Evolutionary conservation across 1,140 invertebrate species (phyloP).

Genomic region (Cydia amplana): DNA sequence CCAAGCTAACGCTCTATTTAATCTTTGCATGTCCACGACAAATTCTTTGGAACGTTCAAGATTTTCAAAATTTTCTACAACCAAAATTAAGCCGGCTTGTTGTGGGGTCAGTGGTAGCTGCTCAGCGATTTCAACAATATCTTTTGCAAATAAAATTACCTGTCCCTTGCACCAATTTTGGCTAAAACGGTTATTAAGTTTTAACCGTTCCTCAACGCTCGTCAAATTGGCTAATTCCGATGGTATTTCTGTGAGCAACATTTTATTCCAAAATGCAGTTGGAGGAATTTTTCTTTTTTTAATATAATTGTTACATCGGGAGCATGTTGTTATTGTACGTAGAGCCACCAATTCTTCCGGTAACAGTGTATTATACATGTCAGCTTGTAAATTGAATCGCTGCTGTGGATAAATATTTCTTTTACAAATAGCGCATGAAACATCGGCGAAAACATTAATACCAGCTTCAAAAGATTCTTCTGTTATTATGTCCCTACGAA

Average conservation of each 20-base stretch:
- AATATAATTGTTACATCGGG: conserved; percentile 33
- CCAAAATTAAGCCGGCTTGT: conserved; percentile 37
- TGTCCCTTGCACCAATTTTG: conserved; percentile 49
- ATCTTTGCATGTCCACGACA: conserved; percentile 29
- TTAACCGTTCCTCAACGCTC: conserved; percentile 37
- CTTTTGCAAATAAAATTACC: conserved; percentile 43
- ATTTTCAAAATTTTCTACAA: conserved; percentile 36
- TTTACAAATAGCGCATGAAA: conserved; percentile 36
- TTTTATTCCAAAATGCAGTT: conserved; percentile 37
- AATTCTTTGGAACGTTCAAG: conserved; percentile 35
- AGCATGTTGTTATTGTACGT: conserved; percentile 34
- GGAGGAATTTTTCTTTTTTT: conserved; percentile 39
- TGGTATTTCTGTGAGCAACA: conserved; percentile 33
- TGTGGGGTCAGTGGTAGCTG: conserved; percentile 33
- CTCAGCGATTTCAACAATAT: conserved; percentile 43
- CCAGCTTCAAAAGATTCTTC: conserved; percentile 23
- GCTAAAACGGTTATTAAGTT: conserved; percentile 41
- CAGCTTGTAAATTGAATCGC: conserved; percentile 35
- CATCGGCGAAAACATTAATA: conserved; percentile 39
- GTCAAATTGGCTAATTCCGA: conserved; percentile 35
- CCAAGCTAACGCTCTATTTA: conserved; percentile 35
- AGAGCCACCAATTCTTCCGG: conserved; percentile 34
- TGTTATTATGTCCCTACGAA: background rate
- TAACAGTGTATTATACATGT: conserved; percentile 27
- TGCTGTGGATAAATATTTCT: conserved; percentile 39